A percentile compares a stretch with the other conserved stretches of the same genome.
Evolutionary conservation across 2,888 invertebrate genomes (phyloP).

Genomic region (Polyommatus icarus): DNA sequence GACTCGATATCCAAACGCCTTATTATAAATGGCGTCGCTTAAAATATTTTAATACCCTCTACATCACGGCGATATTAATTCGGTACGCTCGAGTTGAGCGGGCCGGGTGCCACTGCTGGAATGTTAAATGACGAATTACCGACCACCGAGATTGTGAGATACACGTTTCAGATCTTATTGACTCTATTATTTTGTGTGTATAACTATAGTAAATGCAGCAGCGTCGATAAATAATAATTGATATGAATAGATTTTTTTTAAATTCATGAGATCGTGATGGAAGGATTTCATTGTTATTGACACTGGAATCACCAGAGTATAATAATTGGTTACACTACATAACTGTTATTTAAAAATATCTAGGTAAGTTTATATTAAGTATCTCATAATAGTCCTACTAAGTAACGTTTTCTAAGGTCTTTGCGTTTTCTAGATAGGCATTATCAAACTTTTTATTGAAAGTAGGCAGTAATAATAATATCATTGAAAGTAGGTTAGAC

Average conservation of each 20-base stretch:
- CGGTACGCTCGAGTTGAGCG: conserved; percentile 75
- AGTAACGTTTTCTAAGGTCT: too few species aligned
- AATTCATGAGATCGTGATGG: not conserved
- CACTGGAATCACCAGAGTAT: not conserved
- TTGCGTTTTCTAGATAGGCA: not conserved
- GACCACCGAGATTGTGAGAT: conserved; percentile 72
- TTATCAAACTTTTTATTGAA: not conserved
- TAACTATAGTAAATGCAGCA: not conserved
- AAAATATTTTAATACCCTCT: conserved; percentile 79
- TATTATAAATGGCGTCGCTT: conserved; percentile 79
- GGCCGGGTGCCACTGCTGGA: conserved; percentile 73
- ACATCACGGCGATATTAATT: conserved; percentile 78
- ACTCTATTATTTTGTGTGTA: conserved; percentile 54
- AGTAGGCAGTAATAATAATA: not conserved
- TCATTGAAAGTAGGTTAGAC: too few species aligned
- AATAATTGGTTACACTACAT: not conserved
- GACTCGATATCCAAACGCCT: conserved; percentile 77
- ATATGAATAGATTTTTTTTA: not conserved
- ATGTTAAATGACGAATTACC: conserved; percentile 80
- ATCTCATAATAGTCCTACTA: not conserved
- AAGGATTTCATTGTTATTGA: not conserved
- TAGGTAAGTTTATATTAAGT: not conserved
- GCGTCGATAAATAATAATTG: not conserved
- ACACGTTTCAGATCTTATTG: conserved; percentile 61
- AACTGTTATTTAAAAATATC: not conserved